These are phyloP conservation scores for Spodoptera frugiperda DNA, from an alignment of 1,140 invertebrate genomes.

Conservation along the genomic window DNA sequence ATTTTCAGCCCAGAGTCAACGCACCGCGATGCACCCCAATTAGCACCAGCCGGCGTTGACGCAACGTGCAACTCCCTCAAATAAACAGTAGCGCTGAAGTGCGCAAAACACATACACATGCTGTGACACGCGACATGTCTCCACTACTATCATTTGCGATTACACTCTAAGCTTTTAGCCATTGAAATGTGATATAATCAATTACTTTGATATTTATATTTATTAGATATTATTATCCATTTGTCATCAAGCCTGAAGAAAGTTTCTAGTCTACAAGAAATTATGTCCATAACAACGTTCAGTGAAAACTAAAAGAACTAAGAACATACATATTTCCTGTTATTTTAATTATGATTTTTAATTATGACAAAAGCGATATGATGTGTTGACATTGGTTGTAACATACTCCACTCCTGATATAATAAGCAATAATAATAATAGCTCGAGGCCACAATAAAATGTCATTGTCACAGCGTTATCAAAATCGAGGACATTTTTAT, in stretches of 20 bases:
- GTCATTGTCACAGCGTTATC: constrained; percentile 84
- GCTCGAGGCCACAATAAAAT: constrained; percentile 65
- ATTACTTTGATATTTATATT: not conserved
- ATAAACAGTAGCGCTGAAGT: constrained; percentile 10
- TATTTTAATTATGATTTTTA: constrained; percentile 6
- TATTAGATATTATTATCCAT: too few species aligned
- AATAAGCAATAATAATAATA: constrained; percentile 42
- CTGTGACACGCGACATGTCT: not conserved
- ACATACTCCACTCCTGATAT: constrained; percentile 13
- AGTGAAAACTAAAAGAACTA: too few species aligned
- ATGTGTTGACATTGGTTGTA: not conserved
- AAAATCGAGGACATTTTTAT: constrained; percentile 82
- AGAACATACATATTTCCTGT: not conserved
- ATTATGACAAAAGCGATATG: constrained; percentile 15
- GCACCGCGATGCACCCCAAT: constrained; percentile 57
- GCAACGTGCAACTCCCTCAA: constrained; percentile 18
- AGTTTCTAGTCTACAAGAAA: too few species aligned
- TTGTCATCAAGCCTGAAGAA: too few species aligned
- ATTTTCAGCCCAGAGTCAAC: constrained; percentile 58
- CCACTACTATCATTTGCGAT: not conserved
- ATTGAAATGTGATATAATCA: not conserved
- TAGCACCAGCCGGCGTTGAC: constrained; percentile 41
- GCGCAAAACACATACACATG: not conserved
- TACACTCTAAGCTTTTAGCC: constrained; percentile 1
- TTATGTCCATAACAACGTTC: too few species aligned